Base-by-base conservation (phyloP, 2,888 invertebrate genomes). In the Polydrusus pterygomalis region DNA sequence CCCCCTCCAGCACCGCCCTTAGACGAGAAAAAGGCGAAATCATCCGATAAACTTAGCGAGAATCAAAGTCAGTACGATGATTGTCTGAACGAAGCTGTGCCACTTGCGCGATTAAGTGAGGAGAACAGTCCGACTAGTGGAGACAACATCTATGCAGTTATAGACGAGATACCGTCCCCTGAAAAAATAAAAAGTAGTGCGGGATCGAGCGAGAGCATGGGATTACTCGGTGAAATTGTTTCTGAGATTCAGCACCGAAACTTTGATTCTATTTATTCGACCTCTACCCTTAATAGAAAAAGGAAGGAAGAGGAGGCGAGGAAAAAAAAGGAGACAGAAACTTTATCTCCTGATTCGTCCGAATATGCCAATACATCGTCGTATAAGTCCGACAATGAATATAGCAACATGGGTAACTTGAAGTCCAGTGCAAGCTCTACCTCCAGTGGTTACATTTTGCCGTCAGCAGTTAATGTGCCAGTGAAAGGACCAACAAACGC, bases 61-160 rank as follows among this genome's bases (percentile, higher is more conserved):
- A 51, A 11, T 43, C 64, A 79, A 80, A 85, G 77, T 38, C 93
- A 93, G 74, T 96, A 96, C 84, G 95, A 95, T 58, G 95, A 96
- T 84, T 95, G 95, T 83, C 90, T 93, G 73, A 93, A 93, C 80
- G 92, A 94, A 77, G 87, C 88, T 77, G 89, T 90, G 0, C 90
- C 92, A 0, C 84, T 93, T 75, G 90, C 91, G 0, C 91, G 92
- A 79, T 92, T 93, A 63, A 90, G 90, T 76, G 89, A 90, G 78
- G 92, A 92, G 81, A 91, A 90, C 81, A 87, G 87, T 76, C 89
- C 89, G 3, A 86, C 89, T 13, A 88, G 87, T 62, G 87, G 87
- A 17, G 96, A 96, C 83, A 96, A 95, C 83, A 96, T 96, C 78
- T 96, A 96, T 85, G 95, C 96, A 0, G 94, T 96, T 0, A 96